phyloP scores from a whole-genome alignment of 2,113 vertebrate species.

The Pseudorasbora parva region DNA sequence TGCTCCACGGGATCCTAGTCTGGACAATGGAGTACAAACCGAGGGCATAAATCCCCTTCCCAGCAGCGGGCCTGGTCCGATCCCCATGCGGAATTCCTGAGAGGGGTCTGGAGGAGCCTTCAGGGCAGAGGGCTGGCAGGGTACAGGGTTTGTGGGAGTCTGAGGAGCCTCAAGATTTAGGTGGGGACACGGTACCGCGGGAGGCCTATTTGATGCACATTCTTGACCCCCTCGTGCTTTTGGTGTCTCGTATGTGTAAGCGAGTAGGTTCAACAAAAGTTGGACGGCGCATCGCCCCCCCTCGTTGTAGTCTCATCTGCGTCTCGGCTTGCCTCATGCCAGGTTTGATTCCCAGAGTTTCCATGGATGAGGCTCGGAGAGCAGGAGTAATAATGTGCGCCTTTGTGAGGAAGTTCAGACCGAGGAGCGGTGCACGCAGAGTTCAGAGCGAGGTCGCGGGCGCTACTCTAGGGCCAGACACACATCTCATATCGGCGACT shows the following conservation, averaged over 20 bases:
- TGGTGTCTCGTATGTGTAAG: conserved; percentile 63
- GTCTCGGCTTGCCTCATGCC: conserved; percentile 56
- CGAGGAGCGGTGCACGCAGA: conserved; percentile 47
- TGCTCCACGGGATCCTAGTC: conserved; percentile 73
- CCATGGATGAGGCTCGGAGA: conserved; percentile 50
- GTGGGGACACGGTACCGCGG: conserved; percentile 65
- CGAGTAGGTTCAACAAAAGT: conserved; percentile 38
- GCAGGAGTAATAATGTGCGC: conserved; percentile 53
- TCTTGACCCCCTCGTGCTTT: conserved; percentile 72
- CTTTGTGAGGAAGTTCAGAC: conserved; percentile 50
- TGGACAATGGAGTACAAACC: conserved; percentile 78
- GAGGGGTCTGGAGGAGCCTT: conserved; percentile 72
- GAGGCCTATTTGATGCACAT: conserved; percentile 69
- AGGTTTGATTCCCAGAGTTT: conserved; percentile 55
- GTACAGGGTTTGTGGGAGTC: conserved; percentile 70
- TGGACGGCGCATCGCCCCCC: not conserved
- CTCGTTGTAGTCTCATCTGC: conserved; percentile 49
- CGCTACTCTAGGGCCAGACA: conserved; percentile 39
- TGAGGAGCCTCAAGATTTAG: conserved; percentile 68
- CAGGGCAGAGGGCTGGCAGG: conserved; percentile 74
- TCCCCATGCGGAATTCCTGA: conserved; percentile 82
- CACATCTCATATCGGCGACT: conserved; percentile 31
- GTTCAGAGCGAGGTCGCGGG: conserved; percentile 49
- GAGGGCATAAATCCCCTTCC: conserved; percentile 79
- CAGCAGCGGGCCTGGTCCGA: conserved; percentile 78